These are phyloP conservation scores for Tauraco erythrolophus DNA, from an alignment of 2,113 vertebrate species.

Conservation along the genomic window DNA sequence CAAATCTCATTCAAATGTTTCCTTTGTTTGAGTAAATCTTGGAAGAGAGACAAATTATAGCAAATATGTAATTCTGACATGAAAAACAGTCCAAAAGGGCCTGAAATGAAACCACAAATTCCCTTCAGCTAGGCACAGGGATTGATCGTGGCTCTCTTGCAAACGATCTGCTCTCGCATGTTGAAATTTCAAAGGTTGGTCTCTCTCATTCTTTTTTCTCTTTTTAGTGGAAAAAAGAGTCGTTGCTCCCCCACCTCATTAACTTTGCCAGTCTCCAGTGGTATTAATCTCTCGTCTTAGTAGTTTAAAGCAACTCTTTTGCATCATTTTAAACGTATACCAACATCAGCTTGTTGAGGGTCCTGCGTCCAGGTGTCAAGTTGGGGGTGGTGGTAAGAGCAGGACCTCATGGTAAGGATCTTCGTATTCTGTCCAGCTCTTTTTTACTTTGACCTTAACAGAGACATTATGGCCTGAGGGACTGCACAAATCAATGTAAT, in stretches of 20 bases:
- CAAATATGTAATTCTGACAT: slow-evolving; percentile 58
- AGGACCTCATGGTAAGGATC: not conserved
- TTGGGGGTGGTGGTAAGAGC: not conserved
- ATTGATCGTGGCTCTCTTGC: not conserved
- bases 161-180: not conserved
- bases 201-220: not conserved
- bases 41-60: slow-evolving; percentile 44
- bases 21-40: slow-evolving; percentile 65
- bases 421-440: not conserved
- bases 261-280: not conserved
- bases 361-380: not conserved
- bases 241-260: not conserved
- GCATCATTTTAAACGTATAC: not conserved
- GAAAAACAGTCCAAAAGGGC: slow-evolving; percentile 20
- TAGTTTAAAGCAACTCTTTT: not conserved
- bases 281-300: not conserved
- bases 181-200: not conserved
- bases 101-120: slow-evolving; percentile 33
- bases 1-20: slow-evolving; percentile 52
- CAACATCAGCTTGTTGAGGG: not conserved
- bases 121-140: not conserved
- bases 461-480: not conserved
- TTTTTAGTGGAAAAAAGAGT: not conserved
- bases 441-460: not conserved
- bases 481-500: not conserved